Evolutionary conservation across 2,113 vertebrate species (phyloP).

Genomic region (Chloropsis hardwickii): DNA sequence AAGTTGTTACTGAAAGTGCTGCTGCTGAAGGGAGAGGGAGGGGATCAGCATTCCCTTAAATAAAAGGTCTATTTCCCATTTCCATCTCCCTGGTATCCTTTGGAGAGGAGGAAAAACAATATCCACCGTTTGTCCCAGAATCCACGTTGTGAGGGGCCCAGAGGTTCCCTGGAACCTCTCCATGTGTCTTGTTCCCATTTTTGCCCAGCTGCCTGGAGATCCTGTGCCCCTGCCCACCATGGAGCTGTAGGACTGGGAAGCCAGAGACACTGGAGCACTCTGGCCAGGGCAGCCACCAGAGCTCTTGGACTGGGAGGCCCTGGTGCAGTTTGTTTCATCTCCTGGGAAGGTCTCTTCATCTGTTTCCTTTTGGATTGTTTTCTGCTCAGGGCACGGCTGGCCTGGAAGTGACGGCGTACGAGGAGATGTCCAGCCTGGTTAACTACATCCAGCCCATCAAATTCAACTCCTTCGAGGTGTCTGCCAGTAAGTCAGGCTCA

Average conservation of each 20-base stretch:
- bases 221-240: background rate
- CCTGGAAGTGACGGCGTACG: constrained; percentile 91
- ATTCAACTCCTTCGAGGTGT: constrained; percentile 90
- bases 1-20: background rate
- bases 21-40: background rate
- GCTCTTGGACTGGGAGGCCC: background rate
- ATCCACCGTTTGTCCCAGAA: background rate
- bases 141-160: background rate
- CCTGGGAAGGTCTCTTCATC: background rate
- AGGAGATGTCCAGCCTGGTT: constrained; percentile 96
- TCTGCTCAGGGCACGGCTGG: constrained; percentile 90
- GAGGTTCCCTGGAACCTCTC: background rate
- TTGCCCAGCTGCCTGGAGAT: background rate
- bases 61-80: background rate
- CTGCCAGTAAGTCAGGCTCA: constrained; percentile 63
- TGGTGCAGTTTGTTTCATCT: background rate
- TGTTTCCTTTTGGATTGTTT: background rate
- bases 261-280: background rate
- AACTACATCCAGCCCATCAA: constrained; percentile 98
- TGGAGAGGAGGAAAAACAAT: background rate
- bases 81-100: background rate
- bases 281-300: background rate
- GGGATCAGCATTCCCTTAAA: background rate
- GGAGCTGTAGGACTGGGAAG: background rate
- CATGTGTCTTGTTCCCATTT: background rate